Evolutionary conservation across 1,140 invertebrate species (phyloP), one percentile per base, ranked within the genome.

Genomic region (Lordiphosa clarofinis): DNA sequence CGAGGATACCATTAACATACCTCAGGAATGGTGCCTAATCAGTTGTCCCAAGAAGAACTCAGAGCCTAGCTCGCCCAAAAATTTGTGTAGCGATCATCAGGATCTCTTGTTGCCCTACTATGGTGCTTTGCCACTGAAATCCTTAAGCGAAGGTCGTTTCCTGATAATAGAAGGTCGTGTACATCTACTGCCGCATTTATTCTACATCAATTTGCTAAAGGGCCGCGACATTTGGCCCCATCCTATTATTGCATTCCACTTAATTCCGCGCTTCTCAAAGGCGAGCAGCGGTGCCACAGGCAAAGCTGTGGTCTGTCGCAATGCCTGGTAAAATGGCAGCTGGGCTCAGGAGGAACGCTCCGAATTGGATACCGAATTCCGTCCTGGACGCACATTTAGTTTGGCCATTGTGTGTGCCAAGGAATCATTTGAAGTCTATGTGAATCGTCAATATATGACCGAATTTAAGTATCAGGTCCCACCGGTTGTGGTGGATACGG

Each of bases 191-290:
- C 93, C 92, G 13, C 90, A 93, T 56, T 92, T 92, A 65, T 94
- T 95, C 84, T 92, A 91, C 63, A 89, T 95, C 19, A 94, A 94
- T 90, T 84, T 95, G 36, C 93, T 94, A 74, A 90, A 91, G 52
- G 92, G 91, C 4, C 88, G 90, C 52, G 89, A 90, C 15, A 89
- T 92, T 46, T 93, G 92, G 89, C 93, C 93, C 1, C 92, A 93
- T 90, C 92, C 92, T 5, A 76, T 88, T 11, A 92, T 94, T 38
- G 90, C 91, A 24, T 89, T 94, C 66, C 93, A 94, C 87, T 87
- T 94, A 46, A 94, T 93, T 88, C 92, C 93, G 7, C 89, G 93
- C 43, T 93, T 94, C 86, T 88, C 87, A 36, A 86, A 86, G 56
- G 60, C 62, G 10, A 86, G 75, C 31, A 86, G 81, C 15, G 71